Percentiles rank a stretch among this genome's conserved stretches.
These are phyloP conservation scores for Drosophila phalerata DNA, from an alignment of 2,888 invertebrate species.

Conservation along the genomic window DNA sequence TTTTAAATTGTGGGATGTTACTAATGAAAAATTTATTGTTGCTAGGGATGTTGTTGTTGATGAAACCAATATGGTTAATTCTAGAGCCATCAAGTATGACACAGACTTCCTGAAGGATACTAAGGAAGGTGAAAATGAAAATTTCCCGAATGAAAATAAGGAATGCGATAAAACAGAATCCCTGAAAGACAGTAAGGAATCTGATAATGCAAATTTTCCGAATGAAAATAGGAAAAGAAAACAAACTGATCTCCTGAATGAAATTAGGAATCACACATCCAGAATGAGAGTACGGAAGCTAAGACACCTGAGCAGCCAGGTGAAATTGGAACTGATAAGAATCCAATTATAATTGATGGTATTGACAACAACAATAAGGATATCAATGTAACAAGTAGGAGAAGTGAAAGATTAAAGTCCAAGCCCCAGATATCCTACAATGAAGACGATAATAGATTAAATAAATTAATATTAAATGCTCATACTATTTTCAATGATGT, in stretches of 20 bases:
- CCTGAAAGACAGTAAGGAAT: conserved; percentile 13
- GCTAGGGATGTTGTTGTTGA: conserved; percentile 48
- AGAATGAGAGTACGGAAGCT: conserved; percentile 1
- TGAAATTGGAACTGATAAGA: background rate
- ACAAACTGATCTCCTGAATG: conserved; percentile 6
- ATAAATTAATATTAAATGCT: too few relatives aligned
- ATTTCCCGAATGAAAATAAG: conserved; percentile 9
- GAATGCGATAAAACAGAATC: background rate
- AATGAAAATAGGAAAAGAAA: conserved; percentile 10
- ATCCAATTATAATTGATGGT: background rate
- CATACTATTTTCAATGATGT: too few relatives aligned
- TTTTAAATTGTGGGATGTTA: conserved; percentile 45
- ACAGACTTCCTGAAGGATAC: background rate
- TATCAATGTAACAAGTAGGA: too few relatives aligned
- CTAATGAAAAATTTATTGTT: background rate
- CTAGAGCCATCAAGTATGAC: conserved; percentile 16
- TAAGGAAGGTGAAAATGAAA: background rate
- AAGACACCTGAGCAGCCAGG: background rate
- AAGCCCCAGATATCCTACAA: too few relatives aligned
- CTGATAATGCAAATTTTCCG: background rate
- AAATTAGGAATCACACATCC: conserved; percentile 1
- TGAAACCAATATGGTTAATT: conserved; percentile 34
- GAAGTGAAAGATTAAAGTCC: too few relatives aligned
- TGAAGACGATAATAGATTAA: too few relatives aligned
- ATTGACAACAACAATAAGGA: too few relatives aligned